Base-by-base conservation (phyloP, 2,888 invertebrate genomes). In the Meteorus colon region DNA sequence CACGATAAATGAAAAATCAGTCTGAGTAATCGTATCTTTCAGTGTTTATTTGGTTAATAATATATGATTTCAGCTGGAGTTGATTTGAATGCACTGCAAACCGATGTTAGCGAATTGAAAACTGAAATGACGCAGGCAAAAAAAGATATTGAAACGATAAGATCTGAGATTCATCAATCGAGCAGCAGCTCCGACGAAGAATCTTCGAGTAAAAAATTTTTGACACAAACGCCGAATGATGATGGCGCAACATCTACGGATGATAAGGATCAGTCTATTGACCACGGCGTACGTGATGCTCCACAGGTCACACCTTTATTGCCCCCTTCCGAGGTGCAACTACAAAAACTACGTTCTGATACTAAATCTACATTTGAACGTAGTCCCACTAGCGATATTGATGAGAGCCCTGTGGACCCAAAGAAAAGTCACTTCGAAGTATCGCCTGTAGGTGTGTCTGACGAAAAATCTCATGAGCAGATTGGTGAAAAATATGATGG, bases 71-170 rank as follows among this genome's bases (percentile, higher is more conserved):
- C 34, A 65, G 65, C 37, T 65, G 65, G 65, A 8, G 71, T 77
- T n/a, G 79, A 83, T 74, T 29, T 85, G n/a, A 59, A 63, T 55
- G 78, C 82, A 59, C 74, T 85, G 65, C 79, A 80, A 0, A 59
- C 48, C 14, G 80, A 82, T 14, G 71, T 86, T 1, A 41, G 12
- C 2, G 29, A 48, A 3, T 76, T 86, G 34, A 81, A 82, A 60
- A 73, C 14, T 12, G 81, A 84, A 6, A 79, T 85, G 69, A 12
- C 31, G 5, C 34, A 48, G n/a, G 10, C 51, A 14, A 48, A 74
- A 5, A 77, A 70, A 3, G 77, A 83, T 0, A 14, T 86, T 27
- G 65, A 77, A 8, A 71, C 79, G 16, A 29, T 84, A 8, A 70
- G 71, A 4, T 34, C 71, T 1, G 81, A 81, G 31, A 16, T 84